Evolutionary conservation across 1,140 invertebrate genomes (phyloP), one percentile per base, ranked within the genome.

Genomic region (Drosophila tristis): DNA sequence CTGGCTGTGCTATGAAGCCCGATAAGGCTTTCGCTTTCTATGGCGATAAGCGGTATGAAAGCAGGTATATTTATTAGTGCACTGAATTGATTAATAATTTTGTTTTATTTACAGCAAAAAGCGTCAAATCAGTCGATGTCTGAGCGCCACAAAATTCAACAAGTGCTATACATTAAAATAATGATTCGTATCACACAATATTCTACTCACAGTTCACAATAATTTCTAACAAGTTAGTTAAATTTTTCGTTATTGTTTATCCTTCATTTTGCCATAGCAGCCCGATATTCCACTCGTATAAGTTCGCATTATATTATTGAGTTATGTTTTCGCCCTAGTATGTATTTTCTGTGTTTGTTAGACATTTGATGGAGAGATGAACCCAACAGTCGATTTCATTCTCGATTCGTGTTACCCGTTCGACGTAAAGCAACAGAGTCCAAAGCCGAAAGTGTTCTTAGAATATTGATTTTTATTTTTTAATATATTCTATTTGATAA

Each of bases 11-110:
- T 25, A 84, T 84, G 80, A 23, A 61, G 31, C 49, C 65, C 11
- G 71, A 72, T 58, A 44, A 66, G 26, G 60, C n/a, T 11, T 78
- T 63, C 35, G 47, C 74, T n/a, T 60, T 90, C 3, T 90, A 78
- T 45, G 87, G 87, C 5, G 70, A 87, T 31, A 44, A 54, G 9
- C 47, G 59, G 87, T 90, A 60, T 4, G 71, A 15, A 20, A 2
- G 2, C 4, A 6, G 2, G 44, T 15, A 15, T 2, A 0, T 1
- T 11, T 15, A 9, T 39, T 39, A 39, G 4, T 13, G 1, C 2
- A 5, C 35, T 0, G 11, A 39, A 13, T 5, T 13, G 35, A 8
- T 5, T 35, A 26, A 13, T 48, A 7, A 1, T 25, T 29, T 15
- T 20, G 3, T 26, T 47, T 42, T 35, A 8, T 35, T 47, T 8